phyloP scores from a whole-genome alignment of 2,888 invertebrate genomes.

The Adineta ricciae region DNA sequence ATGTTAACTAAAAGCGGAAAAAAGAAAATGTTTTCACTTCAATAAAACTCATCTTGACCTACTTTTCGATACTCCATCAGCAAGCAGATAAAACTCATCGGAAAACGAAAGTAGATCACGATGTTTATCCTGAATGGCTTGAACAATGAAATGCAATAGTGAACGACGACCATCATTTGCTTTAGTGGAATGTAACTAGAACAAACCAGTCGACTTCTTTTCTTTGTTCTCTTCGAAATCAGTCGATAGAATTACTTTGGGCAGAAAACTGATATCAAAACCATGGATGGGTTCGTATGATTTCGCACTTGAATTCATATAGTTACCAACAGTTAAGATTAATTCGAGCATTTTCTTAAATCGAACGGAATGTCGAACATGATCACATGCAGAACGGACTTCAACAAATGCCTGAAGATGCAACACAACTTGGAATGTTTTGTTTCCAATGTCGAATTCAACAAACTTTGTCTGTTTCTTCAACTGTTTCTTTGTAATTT shows the following conservation, averaged over 20 bases:
- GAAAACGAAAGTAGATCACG: conserved; percentile 71
- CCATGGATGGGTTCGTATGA: conserved; percentile 80
- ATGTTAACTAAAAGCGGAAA: conserved; percentile 47
- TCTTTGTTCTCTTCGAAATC: too few species aligned
- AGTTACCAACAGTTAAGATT: conserved; percentile 80
- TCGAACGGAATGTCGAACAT: conserved; percentile 75
- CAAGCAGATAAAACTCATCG: conserved; percentile 72
- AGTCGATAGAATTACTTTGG: conserved; percentile 62
- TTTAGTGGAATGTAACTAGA: conserved; percentile 58
- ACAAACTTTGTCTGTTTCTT: conserved; percentile 16
- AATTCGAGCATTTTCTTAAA: conserved; percentile 80
- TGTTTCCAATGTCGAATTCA: neutral
- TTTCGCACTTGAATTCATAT: conserved; percentile 86
- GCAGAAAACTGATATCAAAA: conserved; percentile 87
- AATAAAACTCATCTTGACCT: conserved; percentile 16
- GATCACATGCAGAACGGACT: conserved; percentile 67
- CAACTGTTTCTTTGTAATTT: neutral
- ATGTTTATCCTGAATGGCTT: conserved; percentile 74
- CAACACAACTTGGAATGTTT: neutral
- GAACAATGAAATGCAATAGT: conserved; percentile 77
- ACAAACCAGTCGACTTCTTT: too few species aligned
- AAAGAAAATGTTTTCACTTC: neutral
- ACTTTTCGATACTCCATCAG: conserved; percentile 68
- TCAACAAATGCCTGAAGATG: neutral
- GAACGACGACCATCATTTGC: conserved; percentile 83